Conservation (phyloP, 2,888 invertebrate genomes). For the Capitulum mitella region DNA sequence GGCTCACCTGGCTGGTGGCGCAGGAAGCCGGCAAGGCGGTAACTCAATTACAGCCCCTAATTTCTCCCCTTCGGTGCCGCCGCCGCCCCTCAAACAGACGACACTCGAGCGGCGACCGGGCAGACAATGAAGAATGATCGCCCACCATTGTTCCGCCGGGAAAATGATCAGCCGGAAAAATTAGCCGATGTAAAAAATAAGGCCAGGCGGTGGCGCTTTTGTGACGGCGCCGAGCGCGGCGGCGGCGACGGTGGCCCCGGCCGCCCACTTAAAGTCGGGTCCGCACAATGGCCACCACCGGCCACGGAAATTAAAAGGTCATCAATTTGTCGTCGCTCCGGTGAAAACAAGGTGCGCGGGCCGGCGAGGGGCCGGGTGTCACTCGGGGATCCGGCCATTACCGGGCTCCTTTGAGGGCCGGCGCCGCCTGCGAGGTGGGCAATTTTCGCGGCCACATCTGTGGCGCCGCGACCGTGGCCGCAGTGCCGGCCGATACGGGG, state of each 20-base stretch:
- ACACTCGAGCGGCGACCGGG: not conserved
- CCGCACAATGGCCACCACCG: not conserved
- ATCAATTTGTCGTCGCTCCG: constrained; percentile 14
- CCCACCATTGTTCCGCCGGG: not conserved
- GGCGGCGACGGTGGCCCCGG: not conserved
- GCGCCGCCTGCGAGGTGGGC: not conserved
- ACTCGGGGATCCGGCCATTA: not conserved
- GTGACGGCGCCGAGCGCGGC: not conserved
- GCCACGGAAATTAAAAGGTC: constrained; percentile 12
- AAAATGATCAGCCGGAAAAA: constrained; percentile 24
- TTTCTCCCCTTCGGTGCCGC: constrained; percentile 13
- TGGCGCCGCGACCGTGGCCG: not conserved
- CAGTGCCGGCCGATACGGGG: too few species aligned
- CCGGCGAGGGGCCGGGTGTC: not conserved
- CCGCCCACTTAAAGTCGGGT: not conserved
- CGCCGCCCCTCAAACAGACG: constrained; percentile 11
- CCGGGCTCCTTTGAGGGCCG: not conserved
- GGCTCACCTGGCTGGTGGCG: too few species aligned
- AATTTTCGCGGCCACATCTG: not conserved
- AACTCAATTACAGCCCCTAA: constrained; percentile 20
- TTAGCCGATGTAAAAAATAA: constrained; percentile 16
- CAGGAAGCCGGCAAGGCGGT: constrained; percentile 14
- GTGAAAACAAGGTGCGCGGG: constrained; percentile 15
- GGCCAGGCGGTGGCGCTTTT: not conserved
- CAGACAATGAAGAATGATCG: not conserved